phyloP scores from a whole-genome alignment of 2,888 invertebrate genomes.

The Scaptomyza cyrtandrae region DNA sequence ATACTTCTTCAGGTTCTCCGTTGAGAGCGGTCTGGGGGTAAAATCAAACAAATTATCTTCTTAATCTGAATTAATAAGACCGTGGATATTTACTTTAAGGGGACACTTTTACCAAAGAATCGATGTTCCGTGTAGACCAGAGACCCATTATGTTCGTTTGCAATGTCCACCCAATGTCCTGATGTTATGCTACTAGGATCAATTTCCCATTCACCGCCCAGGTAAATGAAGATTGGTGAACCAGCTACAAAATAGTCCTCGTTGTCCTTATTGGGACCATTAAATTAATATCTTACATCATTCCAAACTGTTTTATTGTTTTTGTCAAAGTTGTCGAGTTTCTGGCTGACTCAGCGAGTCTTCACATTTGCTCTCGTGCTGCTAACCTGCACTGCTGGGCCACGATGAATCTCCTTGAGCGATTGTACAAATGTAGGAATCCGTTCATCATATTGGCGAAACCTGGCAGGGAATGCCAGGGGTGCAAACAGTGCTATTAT shows the following conservation, averaged over 20 bases:
- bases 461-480: too few relatives aligned
- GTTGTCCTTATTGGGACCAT: slow-evolving; percentile 63
- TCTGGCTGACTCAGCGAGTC: slow-evolving; percentile 85
- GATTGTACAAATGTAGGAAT: too few relatives aligned
- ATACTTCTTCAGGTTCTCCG: slow-evolving; percentile 86
- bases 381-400: slow-evolving; percentile 32
- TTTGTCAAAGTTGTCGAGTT: slow-evolving; percentile 86
- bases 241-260: slow-evolving; percentile 83
- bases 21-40: slow-evolving; percentile 36
- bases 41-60: background rate
- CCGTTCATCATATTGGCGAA: too few relatives aligned
- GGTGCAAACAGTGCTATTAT: too few relatives aligned
- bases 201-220: slow-evolving; percentile 90
- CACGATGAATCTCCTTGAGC: too few relatives aligned
- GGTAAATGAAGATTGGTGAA: slow-evolving; percentile 87
- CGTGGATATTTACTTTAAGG: slow-evolving; percentile 86
- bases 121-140: slow-evolving; percentile 91
- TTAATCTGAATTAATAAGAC: background rate
- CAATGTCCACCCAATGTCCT: slow-evolving; percentile 88
- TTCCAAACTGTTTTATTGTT: slow-evolving; percentile 85
- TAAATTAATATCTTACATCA: slow-evolving; percentile 75
- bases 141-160: slow-evolving; percentile 86
- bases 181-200: slow-evolving; percentile 85
- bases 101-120: slow-evolving; percentile 90
- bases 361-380: slow-evolving; percentile 44